Evolutionary conservation across 1,140 invertebrate genomes (phyloP), one percentile per base, ranked within the genome.

Genomic region (Cotesia typhae): DNA sequence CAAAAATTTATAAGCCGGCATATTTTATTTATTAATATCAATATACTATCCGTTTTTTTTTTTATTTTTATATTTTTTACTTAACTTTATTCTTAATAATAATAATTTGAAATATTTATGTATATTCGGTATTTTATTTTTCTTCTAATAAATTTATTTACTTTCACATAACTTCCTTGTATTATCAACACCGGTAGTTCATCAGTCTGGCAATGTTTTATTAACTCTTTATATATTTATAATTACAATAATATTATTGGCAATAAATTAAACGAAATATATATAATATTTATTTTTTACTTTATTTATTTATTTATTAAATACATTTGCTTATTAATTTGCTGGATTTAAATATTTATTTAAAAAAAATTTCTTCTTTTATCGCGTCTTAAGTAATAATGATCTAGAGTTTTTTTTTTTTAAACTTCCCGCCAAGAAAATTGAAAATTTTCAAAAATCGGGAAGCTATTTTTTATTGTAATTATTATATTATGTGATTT

Each of bases 141-240:
- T 63, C 36, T 63, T 36, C n/a, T 10, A 47, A 47, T 47, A 47
- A 47, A 38, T 55, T 68, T 68, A 59, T 69, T 47, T 70, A 70
- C 68, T 70, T 70, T 70, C 68, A 70, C 68, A 70, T 47, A 17
- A 71, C 69, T 63, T 71, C 41, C 69, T 63, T 51, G 57, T 63
- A 37, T 41, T 17, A 61, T 51, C 36, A 20, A 63, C 37, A 52
- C 69, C 14, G 59, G 59, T 63, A 71, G 69, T 71, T 53, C 41
- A 28, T 71, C 69, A 71, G 69, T 71, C 69, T 71, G 60, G 69
- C 69, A 71, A 64, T 64, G 60, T 71, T 71, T 69, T 64, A 63
- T 47, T 47, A 47, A 47, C 41, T 47, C 10, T 63, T 52, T 71
- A 57, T 70, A 70, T 38, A 63, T 70, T 61, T 36, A 38, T 38